Percentiles rank a stretch among this genome's conserved stretches.
Conservation (phyloP, 2,888 invertebrate genomes). For the Ferrisia virgata region DNA sequence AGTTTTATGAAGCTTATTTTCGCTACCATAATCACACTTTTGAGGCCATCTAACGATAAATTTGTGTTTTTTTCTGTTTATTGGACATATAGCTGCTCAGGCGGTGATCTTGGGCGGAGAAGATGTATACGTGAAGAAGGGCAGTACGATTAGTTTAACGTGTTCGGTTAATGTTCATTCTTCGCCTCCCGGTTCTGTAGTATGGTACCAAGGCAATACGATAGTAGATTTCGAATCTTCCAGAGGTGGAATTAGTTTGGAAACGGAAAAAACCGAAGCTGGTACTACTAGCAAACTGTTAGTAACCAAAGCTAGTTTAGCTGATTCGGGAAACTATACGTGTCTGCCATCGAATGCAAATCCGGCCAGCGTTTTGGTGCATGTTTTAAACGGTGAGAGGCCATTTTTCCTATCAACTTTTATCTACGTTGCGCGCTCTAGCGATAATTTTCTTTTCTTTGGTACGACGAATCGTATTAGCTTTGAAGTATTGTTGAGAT, state of each 20-base stretch:
- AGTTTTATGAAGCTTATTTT: too few species aligned
- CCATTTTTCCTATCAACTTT: too few species aligned
- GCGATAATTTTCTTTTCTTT: not conserved
- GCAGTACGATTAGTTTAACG: constrained; percentile 84
- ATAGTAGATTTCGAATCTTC: constrained; percentile 80
- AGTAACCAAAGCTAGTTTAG: constrained; percentile 77
- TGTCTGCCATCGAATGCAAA: constrained; percentile 77
- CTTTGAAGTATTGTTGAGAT: not conserved
- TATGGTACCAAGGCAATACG: constrained; percentile 80
- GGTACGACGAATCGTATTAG: not conserved
- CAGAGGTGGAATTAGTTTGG: constrained; percentile 74
- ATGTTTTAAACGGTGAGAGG: constrained; percentile 56
- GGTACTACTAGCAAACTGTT: constrained; percentile 78
- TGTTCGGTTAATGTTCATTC: constrained; percentile 86
- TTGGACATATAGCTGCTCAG: constrained; percentile 68
- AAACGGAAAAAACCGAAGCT: constrained; percentile 78
- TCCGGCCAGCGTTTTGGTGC: constrained; percentile 55
- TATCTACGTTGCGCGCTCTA: too few species aligned
- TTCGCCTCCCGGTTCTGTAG: constrained; percentile 71
- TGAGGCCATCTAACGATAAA: not conserved
- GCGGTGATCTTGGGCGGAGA: constrained; percentile 81
- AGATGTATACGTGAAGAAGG: constrained; percentile 84
- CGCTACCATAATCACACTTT: too few species aligned
- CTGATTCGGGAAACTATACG: constrained; percentile 86
- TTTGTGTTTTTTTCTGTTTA: not conserved